Conservation (phyloP, 2,797 vertebrate species). For the Enteromius mattozi region DNA sequence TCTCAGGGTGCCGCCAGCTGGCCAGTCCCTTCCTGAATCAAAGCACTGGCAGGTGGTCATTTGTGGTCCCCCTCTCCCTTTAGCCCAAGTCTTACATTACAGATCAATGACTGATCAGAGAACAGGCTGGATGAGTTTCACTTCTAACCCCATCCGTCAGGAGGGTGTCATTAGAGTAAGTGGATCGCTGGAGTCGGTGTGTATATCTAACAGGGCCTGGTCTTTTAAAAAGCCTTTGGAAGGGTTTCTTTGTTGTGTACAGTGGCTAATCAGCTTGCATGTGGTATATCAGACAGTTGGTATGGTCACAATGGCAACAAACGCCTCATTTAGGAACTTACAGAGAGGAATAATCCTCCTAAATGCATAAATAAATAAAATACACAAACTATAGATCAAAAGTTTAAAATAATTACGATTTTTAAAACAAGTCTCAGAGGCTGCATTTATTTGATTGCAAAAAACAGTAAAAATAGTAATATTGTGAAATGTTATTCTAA, state of each 20-base stretch:
- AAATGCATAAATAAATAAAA: not conserved
- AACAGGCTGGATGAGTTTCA: constrained; percentile 52
- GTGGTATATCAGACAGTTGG: not conserved
- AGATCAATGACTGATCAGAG: constrained; percentile 60
- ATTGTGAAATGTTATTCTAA: not conserved
- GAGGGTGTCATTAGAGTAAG: constrained; percentile 43
- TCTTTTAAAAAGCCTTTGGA: constrained; percentile 24
- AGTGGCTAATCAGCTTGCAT: constrained; percentile 24
- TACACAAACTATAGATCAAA: not conserved
- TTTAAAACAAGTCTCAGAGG: not conserved
- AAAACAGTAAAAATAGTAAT: not conserved
- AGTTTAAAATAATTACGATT: not conserved
- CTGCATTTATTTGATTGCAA: not conserved
- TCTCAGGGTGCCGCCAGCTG: constrained; percentile 59
- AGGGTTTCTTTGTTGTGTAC: constrained; percentile 10
- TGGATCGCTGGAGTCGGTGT: constrained; percentile 20
- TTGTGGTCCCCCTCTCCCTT: constrained; percentile 54
- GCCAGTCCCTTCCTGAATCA: constrained; percentile 59
- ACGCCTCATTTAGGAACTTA: not conserved
- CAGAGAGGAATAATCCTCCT: not conserved
- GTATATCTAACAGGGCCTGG: not conserved
- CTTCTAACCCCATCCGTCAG: constrained; percentile 49
- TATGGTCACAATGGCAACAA: not conserved
- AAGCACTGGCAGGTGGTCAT: constrained; percentile 62
- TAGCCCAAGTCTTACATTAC: constrained; percentile 55